Evolutionary conservation across 2,113 vertebrate genomes (phyloP).

Genomic region (Gobio gobio): DNA sequence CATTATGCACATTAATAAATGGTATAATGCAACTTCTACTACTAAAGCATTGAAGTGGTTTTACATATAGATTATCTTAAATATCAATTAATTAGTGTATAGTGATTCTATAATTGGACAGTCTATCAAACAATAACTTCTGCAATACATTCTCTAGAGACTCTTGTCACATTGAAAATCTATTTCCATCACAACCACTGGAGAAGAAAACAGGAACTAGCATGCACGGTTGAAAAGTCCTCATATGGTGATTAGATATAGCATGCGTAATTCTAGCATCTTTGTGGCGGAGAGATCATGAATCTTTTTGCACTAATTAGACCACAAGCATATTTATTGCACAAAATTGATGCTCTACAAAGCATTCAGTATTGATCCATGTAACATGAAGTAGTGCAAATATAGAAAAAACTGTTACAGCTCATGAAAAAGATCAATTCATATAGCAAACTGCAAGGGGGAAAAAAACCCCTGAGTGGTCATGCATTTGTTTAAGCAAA

Average conservation of each 20-base stretch:
- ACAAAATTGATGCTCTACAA: constrained; percentile 25
- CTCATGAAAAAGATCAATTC: constrained; percentile 25
- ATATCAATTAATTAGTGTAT: constrained; percentile 29
- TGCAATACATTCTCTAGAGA: not conserved
- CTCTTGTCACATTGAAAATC: constrained; percentile 21
- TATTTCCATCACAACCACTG: constrained; percentile 32
- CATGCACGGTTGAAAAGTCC: not conserved
- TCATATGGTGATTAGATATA: not conserved
- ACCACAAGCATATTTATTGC: constrained; percentile 39
- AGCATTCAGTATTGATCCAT: constrained; percentile 37
- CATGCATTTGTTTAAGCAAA: not conserved
- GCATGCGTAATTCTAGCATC: not conserved
- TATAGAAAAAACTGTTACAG: not conserved
- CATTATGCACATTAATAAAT: constrained; percentile 28
- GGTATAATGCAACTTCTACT: not conserved
- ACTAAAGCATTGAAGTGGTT: constrained; percentile 16
- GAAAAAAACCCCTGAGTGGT: not conserved
- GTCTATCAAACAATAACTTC: constrained; percentile 11
- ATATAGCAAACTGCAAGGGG: not conserved
- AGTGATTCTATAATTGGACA: constrained; percentile 26
- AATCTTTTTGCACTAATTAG: constrained; percentile 42
- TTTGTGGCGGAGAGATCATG: constrained; percentile 17
- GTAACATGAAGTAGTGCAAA: constrained; percentile 38
- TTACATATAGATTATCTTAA: constrained; percentile 14
- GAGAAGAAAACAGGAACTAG: constrained; percentile 12